These are phyloP conservation scores for Notodonta dromedarius DNA, from an alignment of 2,888 invertebrate species.

Conservation along the genomic window DNA sequence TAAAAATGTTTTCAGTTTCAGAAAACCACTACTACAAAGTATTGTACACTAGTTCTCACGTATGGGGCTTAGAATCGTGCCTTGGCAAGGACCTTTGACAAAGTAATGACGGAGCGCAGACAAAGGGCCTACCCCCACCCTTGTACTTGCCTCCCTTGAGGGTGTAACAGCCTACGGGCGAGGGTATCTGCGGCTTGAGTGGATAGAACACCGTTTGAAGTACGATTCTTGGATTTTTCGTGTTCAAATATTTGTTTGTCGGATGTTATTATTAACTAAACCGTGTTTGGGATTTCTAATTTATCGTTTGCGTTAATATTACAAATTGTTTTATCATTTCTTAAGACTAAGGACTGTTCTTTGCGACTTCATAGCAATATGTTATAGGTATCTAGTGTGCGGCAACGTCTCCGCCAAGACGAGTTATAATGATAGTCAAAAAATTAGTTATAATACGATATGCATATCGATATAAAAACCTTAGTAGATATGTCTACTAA, in stretches of 20 bases:
- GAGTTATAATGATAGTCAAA: no score
- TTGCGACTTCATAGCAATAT: no score
- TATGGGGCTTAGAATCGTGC: conserved; percentile 43
- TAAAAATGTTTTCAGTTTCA: conserved; percentile 34
- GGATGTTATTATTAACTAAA: neutral
- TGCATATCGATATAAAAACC: no score
- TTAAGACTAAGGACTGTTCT: no score
- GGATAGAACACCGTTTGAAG: conserved; percentile 51
- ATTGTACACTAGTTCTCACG: conserved; percentile 35
- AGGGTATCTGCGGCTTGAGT: conserved; percentile 50
- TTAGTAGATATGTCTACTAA: no score
- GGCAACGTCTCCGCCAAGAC: no score
- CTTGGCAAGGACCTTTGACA: conserved; percentile 73
- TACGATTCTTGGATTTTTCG: conserved; percentile 38
- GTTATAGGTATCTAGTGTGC: no score
- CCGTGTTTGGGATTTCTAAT: no score
- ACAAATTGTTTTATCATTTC: no score
- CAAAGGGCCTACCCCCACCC: conserved; percentile 55
- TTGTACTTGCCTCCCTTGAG: conserved; percentile 37
- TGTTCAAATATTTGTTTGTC: conserved; percentile 23
- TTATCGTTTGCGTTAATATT: no score
- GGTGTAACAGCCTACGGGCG: conserved; percentile 31
- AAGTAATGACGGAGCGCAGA: conserved; percentile 78
- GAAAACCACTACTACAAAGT: conserved; percentile 37
- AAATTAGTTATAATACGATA: no score